Base-by-base conservation (phyloP, 2,888 invertebrate genomes). In the Tenthredo amoena region DNA sequence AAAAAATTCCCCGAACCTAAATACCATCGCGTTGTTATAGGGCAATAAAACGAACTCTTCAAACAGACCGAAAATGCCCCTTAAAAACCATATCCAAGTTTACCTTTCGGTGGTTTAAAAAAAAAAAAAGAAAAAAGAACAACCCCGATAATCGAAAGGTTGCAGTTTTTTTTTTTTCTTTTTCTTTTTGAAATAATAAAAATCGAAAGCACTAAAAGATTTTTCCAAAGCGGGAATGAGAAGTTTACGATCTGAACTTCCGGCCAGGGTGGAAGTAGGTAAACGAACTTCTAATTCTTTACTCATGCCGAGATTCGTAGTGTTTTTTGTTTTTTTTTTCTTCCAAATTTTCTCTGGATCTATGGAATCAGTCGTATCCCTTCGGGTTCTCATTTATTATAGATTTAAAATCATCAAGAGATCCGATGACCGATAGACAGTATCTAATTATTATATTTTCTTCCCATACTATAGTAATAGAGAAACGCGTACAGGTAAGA, bases 61-160 rank as follows among this genome's bases (percentile, higher is more conserved):
- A 77, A 77, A 77, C 47, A 77, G 31, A 77, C 77, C 77, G 50
- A 55, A 50, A 12, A 26, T 50, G 15, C 50, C 50, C 12, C 31
- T 47, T 26, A 26, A 92, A 92, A 92, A 91, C 91, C 91, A 92
- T 91, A 91, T 91, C 92, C 92, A 91, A 86, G 82, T 89, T 87
- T 87, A 87, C 87, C 88, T 47, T 15, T 55, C n/a, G 47, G 9
- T 2, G 50, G 6, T 55, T 85, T 34, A 0, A 31, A 65, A 31
- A 65, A 65, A 65, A 0, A 31, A 10, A 26, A 65, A 65, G 21
- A 65, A 31, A 31, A 31, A 26, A 10, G 5, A 65, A 31, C 26
- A 9, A 18, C 21, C 43, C 43, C 21, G 71, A 40, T 71, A 34
- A 18, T 72, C 68, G 34, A 34, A 15, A 26, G 2, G 18, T 26